Evolutionary conservation across 2,888 invertebrate species (phyloP), one percentile per base, ranked within the genome.

Genomic region (Tachina lurida): DNA sequence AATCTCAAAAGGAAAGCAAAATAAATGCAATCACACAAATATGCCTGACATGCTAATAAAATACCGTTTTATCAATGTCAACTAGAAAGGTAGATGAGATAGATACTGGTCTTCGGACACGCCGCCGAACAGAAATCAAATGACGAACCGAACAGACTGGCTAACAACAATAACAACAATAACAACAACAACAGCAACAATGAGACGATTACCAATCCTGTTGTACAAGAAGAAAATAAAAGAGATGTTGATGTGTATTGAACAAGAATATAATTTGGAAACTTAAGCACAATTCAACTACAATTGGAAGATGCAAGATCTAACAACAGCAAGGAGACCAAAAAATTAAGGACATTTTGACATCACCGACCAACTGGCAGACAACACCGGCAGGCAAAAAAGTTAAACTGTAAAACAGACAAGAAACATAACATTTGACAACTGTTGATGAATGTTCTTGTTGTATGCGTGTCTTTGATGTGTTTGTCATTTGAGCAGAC

Each of bases 61-160:
- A 81, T 73, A 84, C 67, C 76, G 68, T 81, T 84, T 81, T 76
- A 84, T 84, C 76, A 84, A 62, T 74, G 84, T 81, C 84, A 76
- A 62, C 52, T 45, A 3, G 73, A 58, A 73, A 73, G 65, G 58
- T 71, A 41, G 62, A 13, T 13, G 62, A 58, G 68, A 13, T 43
- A 65, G 68, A 13, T 43, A 54, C 39, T 49, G 31, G 10, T 56
- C 9, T 39, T 45, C 15, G 58, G 13, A 68, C 19, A 60, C 43
- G 15, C 10, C 19, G 15, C 49, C 47, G 19, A 41, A 76, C 13
- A 56, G 49, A 17, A 67, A 43, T 41, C 22, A 31, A 60, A 60
- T 15, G 41, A 56, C 52, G 22, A 67, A 41, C 52, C 49, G 17
- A 7, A 39, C 56, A 58, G 60, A 45, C 45, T 60, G 52, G 49